A percentile compares a stretch with the other conserved stretches of the same genome.
These are phyloP conservation scores for Thecocarcelia acutangulata DNA, from an alignment of 2,888 invertebrate species.

Conservation along the genomic window DNA sequence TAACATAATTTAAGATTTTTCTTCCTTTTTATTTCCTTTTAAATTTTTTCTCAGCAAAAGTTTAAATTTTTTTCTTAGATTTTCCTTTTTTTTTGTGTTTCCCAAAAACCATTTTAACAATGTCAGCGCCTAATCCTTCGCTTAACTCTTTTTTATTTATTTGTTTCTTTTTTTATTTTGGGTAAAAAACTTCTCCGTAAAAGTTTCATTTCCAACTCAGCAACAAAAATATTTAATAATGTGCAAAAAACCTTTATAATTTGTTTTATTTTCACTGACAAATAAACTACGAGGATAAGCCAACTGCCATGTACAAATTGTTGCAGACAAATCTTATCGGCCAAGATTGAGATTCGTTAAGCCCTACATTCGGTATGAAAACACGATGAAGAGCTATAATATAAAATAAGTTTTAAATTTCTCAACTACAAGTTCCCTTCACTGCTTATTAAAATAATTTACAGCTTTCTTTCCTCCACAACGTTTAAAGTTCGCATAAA, in stretches of 20 bases:
- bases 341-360: constrained; percentile 35
- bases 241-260: constrained; percentile 53
- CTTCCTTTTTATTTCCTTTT: background rate
- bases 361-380: constrained; percentile 17
- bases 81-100: constrained; percentile 18
- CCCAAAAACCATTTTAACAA: constrained; percentile 65
- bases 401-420: no score
- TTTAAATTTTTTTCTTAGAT: no score
- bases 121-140: constrained; percentile 67
- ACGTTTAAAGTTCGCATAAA: no score
- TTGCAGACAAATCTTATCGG: constrained; percentile 48
- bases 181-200: background rate
- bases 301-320: constrained; percentile 51
- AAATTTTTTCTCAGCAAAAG: background rate
- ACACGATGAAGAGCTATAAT: background rate
- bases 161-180: constrained; percentile 9
- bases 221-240: constrained; percentile 23
- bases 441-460: no score
- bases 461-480: no score
- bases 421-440: no score
- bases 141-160: constrained; percentile 36
- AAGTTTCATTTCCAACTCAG: constrained; percentile 23
- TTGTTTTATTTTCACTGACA: constrained; percentile 67
- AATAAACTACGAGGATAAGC: constrained; percentile 67
- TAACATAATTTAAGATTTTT: background rate